These are phyloP conservation scores for Meta bourneti DNA, from an alignment of 2,888 invertebrate species.

Conservation along the genomic window DNA sequence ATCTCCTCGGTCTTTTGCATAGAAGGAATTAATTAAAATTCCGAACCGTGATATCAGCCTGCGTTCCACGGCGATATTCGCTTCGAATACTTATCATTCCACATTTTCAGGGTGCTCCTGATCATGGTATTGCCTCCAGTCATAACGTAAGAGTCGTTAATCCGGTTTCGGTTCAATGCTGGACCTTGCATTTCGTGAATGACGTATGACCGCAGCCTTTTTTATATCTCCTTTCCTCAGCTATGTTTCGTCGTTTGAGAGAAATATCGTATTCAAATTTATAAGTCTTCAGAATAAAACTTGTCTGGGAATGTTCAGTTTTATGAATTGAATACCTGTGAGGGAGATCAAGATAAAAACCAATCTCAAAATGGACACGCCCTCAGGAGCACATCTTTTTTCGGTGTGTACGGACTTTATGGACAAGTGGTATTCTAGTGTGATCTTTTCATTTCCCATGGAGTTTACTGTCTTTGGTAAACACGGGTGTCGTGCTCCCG, in stretches of 20 bases:
- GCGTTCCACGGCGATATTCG: constrained; percentile 35
- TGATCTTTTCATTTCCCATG: too few species aligned
- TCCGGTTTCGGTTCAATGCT: constrained; percentile 44
- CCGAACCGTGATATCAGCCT: constrained; percentile 12
- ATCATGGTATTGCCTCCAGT: constrained; percentile 15
- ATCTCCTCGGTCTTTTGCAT: neutral
- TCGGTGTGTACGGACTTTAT: too few species aligned
- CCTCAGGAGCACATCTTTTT: too few species aligned
- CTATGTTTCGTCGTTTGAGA: neutral
- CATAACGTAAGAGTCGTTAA: constrained; percentile 52
- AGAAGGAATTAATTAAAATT: constrained; percentile 40
- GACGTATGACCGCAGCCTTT: constrained; percentile 8
- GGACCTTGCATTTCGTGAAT: constrained; percentile 34
- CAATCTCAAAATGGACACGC: too few species aligned
- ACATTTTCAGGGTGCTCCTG: constrained; percentile 16
- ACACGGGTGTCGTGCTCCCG: too few species aligned
- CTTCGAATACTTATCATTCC: constrained; percentile 29
- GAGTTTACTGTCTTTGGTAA: too few species aligned
- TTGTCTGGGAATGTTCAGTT: too few species aligned
- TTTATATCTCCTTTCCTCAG: neutral
- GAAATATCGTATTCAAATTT: neutral
- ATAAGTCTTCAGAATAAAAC: too few species aligned
- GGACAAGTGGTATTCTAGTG: too few species aligned
- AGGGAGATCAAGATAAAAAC: too few species aligned
- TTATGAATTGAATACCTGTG: too few species aligned